Base-by-base conservation (phyloP, 2,888 invertebrate genomes). In the Watsonalla binaria region DNA sequence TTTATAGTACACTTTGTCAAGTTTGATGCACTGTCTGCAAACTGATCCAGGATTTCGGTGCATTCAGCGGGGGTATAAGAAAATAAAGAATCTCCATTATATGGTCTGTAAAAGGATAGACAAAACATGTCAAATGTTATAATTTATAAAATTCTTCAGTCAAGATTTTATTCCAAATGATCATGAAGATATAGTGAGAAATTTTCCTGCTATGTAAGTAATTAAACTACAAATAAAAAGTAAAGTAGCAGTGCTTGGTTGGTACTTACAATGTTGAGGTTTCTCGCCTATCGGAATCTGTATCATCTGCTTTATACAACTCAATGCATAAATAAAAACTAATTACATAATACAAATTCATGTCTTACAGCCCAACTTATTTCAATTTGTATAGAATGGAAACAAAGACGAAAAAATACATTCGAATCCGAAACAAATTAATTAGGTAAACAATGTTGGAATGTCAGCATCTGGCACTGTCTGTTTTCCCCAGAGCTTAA, bases 1-100 rank as follows among this genome's bases (percentile, higher is more conserved):
- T 83, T 65, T 57, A 94, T 92, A 0, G 93, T 92, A 79, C 94
- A 94, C 53, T 84, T 80, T 0, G 93, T 93, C 64, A 93, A 93
- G 65, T 92, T 84, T 2, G 93, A 90, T 46, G 92, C 89, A 57
- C 85, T 83, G 51, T 86, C 72, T 11, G 93, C 93, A 79, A 93
- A 94, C 45, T 66, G 71, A 37, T 82, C 65, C 42, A 91, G 65
- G 42, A 85, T 72, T 24, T 60, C 56, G 33, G 74, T 63, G 67
- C 91, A 91, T 51, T 77, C 56, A 15, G 61, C 52, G 14, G 81
- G 77, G 48, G 69, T 59, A 35, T 67, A 57, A 51, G 59, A 56
- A 11, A 67, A 50, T 52, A 74, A 65, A 33, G 63, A 66, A 46
- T 64, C 56, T 11, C 52, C 66, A 47, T 54, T 59, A 46, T 59